Percentiles rank a stretch among this genome's conserved stretches.
Conservation (phyloP, 2,113 vertebrate genomes). For the Cairina moschata region DNA sequence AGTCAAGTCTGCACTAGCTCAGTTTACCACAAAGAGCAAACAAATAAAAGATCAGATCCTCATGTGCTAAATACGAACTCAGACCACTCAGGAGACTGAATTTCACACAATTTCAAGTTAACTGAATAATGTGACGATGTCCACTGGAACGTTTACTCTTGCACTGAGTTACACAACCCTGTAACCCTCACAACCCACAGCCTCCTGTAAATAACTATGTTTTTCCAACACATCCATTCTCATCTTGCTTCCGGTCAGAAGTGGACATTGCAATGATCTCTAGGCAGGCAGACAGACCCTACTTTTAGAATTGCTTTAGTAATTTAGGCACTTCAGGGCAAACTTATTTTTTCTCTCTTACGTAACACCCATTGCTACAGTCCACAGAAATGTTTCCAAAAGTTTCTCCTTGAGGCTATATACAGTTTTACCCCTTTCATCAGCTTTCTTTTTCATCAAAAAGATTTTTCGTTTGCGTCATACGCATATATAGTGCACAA, state of each 20-base stretch:
- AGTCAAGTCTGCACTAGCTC: neutral
- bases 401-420: neutral
- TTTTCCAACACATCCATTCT: neutral
- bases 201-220: neutral
- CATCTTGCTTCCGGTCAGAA: neutral
- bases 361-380: neutral
- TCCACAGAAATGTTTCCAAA: conserved; percentile 33
- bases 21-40: neutral
- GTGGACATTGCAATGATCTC: neutral
- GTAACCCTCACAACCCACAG: neutral
- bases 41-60: neutral
- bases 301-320: conserved; percentile 1
- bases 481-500: neutral
- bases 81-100: neutral
- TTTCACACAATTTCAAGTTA: neutral
- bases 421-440: neutral
- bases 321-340: conserved; percentile 42
- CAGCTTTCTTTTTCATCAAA: neutral
- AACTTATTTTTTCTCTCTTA: conserved; percentile 8
- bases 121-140: neutral
- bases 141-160: neutral
- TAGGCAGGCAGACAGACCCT: neutral
- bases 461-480: neutral
- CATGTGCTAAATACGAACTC: neutral
- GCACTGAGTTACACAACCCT: neutral